Base-by-base conservation (phyloP, 30 jellyfish, hydroid and myxozoan genomes). In the Aurelia coerulea region DNA sequence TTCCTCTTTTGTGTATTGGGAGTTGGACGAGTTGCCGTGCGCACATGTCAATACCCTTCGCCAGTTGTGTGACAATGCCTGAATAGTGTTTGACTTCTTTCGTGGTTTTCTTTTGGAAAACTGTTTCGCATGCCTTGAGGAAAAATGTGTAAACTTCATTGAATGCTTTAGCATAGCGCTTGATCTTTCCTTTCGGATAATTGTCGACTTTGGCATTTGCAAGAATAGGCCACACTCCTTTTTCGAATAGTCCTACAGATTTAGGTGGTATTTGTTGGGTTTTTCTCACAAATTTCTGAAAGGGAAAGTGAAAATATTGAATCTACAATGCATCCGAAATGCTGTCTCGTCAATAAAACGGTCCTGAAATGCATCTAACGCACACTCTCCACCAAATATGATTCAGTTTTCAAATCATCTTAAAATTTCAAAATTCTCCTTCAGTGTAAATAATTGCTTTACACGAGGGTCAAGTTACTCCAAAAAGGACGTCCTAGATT, bases 151-250 rank as follows among this genome's bases (percentile, higher is more conserved):
- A 83, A 17, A 83, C 63, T 19, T 56, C 76, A 39, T 83, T 83
- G 64, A 83, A 83, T 16, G 80, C 92, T 29, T 6, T 59, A 6
- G 71, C 83, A 18, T 42, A 3, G 16, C 54, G 35, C 23, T 79
- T 60, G 12, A 31, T 58, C 5, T 39, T 46, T 5, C 92, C 92
- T n/a, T 72, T 70, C 2, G 92, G 92, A 68, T 32, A 71, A 5
- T 12, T 39, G 62, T 29, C 73, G 19, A 23, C 53, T 54, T 72
- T 71, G 17, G 37, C 34, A 42, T 83, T 83, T 32, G 86, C 23
- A 1, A 52, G 73, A 1, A 83, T 83, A 4, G 79, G 80, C 92
- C 92, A 83, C 11, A 83, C 78, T 7, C 86, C 84, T 10, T 83
- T 11, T 64, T 60, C 65, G 18, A 74, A 74, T 37, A 74, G 8